Base-by-base conservation (phyloP, 2,888 invertebrate species). In the Cantharis flavilabris region DNA sequence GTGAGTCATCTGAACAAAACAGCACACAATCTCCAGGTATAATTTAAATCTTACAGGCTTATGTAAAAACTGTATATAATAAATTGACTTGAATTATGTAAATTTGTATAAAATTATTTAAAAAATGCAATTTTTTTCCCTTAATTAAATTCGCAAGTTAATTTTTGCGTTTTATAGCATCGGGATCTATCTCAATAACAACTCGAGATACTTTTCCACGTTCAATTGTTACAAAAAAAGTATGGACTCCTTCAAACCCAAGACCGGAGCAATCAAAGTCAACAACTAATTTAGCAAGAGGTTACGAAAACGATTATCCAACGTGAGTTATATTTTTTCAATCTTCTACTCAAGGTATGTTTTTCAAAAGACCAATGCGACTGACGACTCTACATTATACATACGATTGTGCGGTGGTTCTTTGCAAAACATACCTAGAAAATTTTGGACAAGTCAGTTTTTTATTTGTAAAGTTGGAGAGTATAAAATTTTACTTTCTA, bases 121-220 rank as follows among this genome's bases (percentile, higher is more conserved):
- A 64, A 64, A 64, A 64, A 64, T 64, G 64, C 49, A 49, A 49
- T 49, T 64, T 18, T 64, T 18, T 64, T 64, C 4, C 16, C 1
- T 10, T 16, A 14, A 64, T 64, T 64, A 11, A 64, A 18, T 64
- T 64, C 20, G 13, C 16, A 18, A 64, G 5, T 11, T 11, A 73
- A 69, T 71, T 79, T 77, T 72, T 11, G 13, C n/a, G 70, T 62
- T 76, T 86, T 86, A 70, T 86, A 88, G 88, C 88, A 70, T 88
- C 88, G 81, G 88, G 88, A 79, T 88, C 88, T 71, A 86, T 88
- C 77, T 86, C 87, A 67, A 84, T 88, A 80, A 86, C 86, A 76
- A 84, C 86, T 76, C 85, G 87, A 80, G 87, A 88, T 80, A 84
- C 86, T 9, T 87, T 87, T 81, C 86, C 87, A 30, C 84, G 86